Percentiles rank a stretch among this genome's conserved stretches.
Evolutionary conservation across 30 jellyfish, hydroid and myxozoan species (phyloP).

Genomic region (Phacellophora camtschatica): DNA sequence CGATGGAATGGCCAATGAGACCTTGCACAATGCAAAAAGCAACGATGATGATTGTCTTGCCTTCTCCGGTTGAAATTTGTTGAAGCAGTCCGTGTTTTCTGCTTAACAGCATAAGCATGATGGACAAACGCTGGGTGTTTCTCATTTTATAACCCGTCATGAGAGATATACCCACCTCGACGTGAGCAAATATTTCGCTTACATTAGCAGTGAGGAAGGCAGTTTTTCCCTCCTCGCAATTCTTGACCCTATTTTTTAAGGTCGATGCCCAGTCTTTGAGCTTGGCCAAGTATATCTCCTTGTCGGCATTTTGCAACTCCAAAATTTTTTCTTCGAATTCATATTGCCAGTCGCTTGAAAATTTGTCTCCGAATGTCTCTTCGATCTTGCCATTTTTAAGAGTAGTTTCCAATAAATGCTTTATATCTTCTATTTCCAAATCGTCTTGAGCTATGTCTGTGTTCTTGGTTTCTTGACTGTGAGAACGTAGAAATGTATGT

Average conservation of each 20-base stretch:
- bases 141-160: slow-evolving; percentile 3
- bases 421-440: not conserved
- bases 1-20: slow-evolving; percentile 16
- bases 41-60: slow-evolving; percentile 33
- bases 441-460: not conserved
- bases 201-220: not conserved
- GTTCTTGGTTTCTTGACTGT: not conserved
- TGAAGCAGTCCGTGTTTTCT: not conserved
- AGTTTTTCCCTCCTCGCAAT: not conserved
- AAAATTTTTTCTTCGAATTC: not conserved
- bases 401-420: not conserved
- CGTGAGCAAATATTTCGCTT: not conserved
- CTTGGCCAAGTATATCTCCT: not conserved
- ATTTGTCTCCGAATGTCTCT: not conserved
- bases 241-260: not conserved
- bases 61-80: slow-evolving; percentile 49
- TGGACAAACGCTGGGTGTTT: not conserved
- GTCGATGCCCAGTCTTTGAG: not conserved
- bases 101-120: not conserved
- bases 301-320: not conserved
- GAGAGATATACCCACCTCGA: not conserved
- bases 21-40: not conserved
- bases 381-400: not conserved
- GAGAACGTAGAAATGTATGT: not conserved
- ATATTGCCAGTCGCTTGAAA: not conserved